A percentile compares a stretch with the other conserved stretches of the same genome.
phyloP scores from a whole-genome alignment of 2,113 vertebrate genomes.

The Sialia sialis region DNA sequence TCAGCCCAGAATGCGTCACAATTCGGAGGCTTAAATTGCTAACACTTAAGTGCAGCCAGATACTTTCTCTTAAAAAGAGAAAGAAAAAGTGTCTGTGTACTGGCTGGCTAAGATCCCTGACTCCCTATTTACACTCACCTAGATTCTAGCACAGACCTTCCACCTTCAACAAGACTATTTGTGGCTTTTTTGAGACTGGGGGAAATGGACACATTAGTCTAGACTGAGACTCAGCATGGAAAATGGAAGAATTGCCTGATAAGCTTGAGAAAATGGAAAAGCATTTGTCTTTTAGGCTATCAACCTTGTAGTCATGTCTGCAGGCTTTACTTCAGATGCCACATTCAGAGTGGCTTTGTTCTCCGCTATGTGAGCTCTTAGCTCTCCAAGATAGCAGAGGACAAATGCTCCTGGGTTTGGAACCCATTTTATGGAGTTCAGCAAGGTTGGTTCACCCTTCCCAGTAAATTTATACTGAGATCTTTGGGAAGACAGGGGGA shows the following conservation, averaged over 20 bases:
- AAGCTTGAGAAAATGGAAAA: not conserved
- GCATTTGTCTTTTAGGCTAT: not conserved
- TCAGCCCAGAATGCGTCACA: not conserved
- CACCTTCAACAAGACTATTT: not conserved
- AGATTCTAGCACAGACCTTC: not conserved
- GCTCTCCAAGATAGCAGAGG: not conserved
- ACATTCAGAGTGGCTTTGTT: not conserved
- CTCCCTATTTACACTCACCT: not conserved
- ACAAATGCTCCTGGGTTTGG: not conserved
- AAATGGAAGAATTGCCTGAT: not conserved
- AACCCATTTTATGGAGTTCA: not conserved
- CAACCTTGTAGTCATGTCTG: fast-evolving
- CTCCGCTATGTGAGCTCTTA: fast-evolving
- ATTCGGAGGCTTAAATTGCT: not conserved
- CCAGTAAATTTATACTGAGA: not conserved
- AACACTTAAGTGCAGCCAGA: not conserved
- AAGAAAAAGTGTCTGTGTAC: not conserved
- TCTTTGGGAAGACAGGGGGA: not conserved
- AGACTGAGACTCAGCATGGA: not conserved
- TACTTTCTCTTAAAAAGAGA: not conserved
- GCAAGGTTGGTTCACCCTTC: not conserved
- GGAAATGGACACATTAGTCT: not conserved
- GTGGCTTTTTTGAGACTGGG: not conserved
- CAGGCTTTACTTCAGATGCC: not conserved
- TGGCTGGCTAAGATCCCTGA: not conserved